Percentiles rank a stretch among this genome's conserved stretches.
Conservation (phyloP, 2,888 invertebrate genomes). For the Drosophila demipolita region DNA sequence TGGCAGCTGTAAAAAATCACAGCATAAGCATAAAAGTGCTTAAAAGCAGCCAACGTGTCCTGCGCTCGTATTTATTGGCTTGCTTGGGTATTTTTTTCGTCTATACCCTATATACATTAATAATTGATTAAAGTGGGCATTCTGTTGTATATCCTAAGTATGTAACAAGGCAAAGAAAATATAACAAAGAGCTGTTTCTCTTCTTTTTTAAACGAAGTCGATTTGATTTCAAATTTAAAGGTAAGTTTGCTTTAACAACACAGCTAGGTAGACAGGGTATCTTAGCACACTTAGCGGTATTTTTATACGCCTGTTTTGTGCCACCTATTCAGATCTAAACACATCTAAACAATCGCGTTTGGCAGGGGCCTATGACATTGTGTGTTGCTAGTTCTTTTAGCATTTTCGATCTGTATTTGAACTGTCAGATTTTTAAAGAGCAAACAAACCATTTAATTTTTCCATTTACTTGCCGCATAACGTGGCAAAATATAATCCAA, state of each 20-base stretch:
- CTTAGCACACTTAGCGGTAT: background rate
- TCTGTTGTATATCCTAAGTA: background rate
- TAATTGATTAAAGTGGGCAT: background rate
- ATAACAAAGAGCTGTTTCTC: background rate
- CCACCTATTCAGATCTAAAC: slow-evolving; percentile 28
- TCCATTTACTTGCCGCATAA: slow-evolving; percentile 3
- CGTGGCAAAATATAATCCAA: slow-evolving; percentile 56
- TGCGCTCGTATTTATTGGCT: slow-evolving; percentile 30
- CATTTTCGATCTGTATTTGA: slow-evolving; percentile 43
- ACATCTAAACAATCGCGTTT: slow-evolving; percentile 25
- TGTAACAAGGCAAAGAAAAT: background rate
- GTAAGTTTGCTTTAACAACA: background rate
- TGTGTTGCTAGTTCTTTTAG: slow-evolving; percentile 38
- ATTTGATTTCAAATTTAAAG: background rate
- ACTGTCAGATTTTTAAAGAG: slow-evolving; percentile 39
- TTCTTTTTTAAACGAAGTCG: background rate
- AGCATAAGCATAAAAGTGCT: slow-evolving; percentile 80
- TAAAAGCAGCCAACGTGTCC: slow-evolving; percentile 73
- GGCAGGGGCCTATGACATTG: slow-evolving; percentile 8
- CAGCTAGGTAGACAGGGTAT: background rate
- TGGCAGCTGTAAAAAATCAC: slow-evolving; percentile 82
- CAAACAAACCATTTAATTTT: background rate
- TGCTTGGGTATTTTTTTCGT: background rate
- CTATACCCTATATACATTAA: slow-evolving; percentile 22
- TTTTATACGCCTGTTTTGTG: slow-evolving; percentile 25